phyloP scores from a whole-genome alignment of 2,888 invertebrate species.

The Acleris emargana region DNA sequence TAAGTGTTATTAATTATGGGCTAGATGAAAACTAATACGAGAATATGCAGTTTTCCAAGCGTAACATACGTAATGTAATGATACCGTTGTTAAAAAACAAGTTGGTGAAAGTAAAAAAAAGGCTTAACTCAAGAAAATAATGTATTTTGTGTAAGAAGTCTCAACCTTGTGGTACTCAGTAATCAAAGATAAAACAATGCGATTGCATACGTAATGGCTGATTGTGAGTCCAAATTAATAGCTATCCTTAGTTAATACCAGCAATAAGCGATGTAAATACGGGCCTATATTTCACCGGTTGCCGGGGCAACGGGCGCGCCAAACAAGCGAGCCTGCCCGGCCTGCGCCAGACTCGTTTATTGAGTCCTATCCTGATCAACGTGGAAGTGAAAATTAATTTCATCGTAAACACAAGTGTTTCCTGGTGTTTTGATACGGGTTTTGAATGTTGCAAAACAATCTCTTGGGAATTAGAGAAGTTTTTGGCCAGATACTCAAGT shows the following conservation, averaged over 20 bases:
- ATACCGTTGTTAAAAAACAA: neutral
- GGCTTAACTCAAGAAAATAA: neutral
- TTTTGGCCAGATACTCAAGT: too few species aligned
- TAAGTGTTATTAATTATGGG: conserved; percentile 2
- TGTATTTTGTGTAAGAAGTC: neutral
- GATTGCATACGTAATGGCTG: conserved; percentile 50
- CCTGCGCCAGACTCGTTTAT: conserved; percentile 30
- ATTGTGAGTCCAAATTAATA: conserved; percentile 64
- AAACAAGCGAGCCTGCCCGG: conserved; percentile 58
- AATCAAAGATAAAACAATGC: conserved; percentile 44
- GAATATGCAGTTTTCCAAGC: neutral
- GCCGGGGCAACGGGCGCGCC: conserved; percentile 67
- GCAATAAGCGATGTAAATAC: conserved; percentile 70
- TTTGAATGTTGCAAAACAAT: neutral
- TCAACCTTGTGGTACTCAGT: neutral
- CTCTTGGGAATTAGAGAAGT: neutral
- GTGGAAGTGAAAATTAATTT: conserved; percentile 29
- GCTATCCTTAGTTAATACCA: conserved; percentile 74
- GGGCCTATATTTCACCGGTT: conserved; percentile 75
- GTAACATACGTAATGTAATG: neutral
- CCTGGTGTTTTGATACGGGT: neutral
- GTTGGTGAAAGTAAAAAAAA: neutral
- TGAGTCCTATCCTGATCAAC: conserved; percentile 33
- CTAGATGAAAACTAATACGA: neutral
- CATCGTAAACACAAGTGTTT: conserved; percentile 22